Conservation (phyloP, 2,888 invertebrate genomes). For the Patella ulyssiponensis region DNA sequence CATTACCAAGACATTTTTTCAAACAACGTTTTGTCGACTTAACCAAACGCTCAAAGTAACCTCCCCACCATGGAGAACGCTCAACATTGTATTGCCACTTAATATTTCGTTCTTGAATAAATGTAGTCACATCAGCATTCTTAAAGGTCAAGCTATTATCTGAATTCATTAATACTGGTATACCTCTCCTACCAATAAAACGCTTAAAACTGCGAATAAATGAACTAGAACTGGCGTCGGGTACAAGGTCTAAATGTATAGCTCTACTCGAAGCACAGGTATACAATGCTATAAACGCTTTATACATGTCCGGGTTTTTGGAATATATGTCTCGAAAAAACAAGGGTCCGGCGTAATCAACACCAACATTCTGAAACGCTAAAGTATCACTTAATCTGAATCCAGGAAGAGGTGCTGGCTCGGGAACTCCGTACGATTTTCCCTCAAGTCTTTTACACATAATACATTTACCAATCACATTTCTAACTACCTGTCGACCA, state of each 20-base stretch:
- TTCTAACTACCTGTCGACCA: not conserved
- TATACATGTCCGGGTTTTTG: not conserved
- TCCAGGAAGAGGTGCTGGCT: not conserved
- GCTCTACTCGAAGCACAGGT: constrained; percentile 6
- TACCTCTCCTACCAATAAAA: constrained; percentile 6
- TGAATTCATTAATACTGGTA: constrained; percentile 1
- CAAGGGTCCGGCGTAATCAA: constrained; percentile 1
- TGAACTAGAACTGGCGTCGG: not conserved
- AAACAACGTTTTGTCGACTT: not conserved
- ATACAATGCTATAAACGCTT: constrained; percentile 2
- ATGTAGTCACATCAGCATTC: not conserved
- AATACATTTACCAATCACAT: not conserved
- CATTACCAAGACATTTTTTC: not conserved
- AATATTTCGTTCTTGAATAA: not conserved
- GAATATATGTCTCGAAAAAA: not conserved
- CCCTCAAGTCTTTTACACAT: not conserved
- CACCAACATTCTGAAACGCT: not conserved
- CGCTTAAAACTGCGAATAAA: constrained; percentile 3
- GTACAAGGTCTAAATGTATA: not conserved
- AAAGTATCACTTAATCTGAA: constrained; percentile 1
- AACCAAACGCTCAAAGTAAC: not conserved
- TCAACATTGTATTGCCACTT: not conserved
- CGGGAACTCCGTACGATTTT: not conserved
- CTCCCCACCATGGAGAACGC: not conserved
- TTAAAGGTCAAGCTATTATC: constrained; percentile 1